Evolutionary conservation across 2,888 invertebrate genomes (phyloP).

Genomic region (Arctia plantaginis): DNA sequence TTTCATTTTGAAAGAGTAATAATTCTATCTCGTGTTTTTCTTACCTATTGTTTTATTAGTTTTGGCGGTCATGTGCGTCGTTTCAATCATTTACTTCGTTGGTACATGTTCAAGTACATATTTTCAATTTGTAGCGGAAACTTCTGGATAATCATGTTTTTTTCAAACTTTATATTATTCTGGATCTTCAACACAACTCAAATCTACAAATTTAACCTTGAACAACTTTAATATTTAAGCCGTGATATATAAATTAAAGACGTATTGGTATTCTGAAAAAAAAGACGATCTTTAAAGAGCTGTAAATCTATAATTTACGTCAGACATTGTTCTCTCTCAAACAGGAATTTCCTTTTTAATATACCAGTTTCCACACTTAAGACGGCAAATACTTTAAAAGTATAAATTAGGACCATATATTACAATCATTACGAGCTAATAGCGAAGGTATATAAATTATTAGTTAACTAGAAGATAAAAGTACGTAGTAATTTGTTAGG

Average conservation of each 20-base stretch:
- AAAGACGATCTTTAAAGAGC: background rate
- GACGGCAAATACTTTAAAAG: slow-evolving; percentile 7
- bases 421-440: slow-evolving; percentile 5
- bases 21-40: too few species aligned
- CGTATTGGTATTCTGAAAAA: background rate
- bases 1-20: too few species aligned
- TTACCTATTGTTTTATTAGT: too few species aligned
- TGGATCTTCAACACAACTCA: too few species aligned
- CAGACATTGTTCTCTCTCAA: background rate
- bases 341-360: slow-evolving; percentile 5
- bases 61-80: too few species aligned
- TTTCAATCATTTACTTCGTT: too few species aligned
- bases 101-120: too few species aligned
- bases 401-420: slow-evolving; percentile 1
- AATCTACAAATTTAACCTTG: background rate
- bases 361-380: slow-evolving; percentile 3
- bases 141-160: background rate
- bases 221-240: background rate
- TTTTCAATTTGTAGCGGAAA: background rate
- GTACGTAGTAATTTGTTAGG: background rate
- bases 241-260: background rate
- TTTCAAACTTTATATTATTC: background rate
- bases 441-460: background rate
- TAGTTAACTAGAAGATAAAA: background rate
- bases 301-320: background rate